Evolutionary conservation across 2,797 vertebrate species (phyloP), one percentile per base, ranked within the genome.

Genomic region (Neostethus bicornis): DNA sequence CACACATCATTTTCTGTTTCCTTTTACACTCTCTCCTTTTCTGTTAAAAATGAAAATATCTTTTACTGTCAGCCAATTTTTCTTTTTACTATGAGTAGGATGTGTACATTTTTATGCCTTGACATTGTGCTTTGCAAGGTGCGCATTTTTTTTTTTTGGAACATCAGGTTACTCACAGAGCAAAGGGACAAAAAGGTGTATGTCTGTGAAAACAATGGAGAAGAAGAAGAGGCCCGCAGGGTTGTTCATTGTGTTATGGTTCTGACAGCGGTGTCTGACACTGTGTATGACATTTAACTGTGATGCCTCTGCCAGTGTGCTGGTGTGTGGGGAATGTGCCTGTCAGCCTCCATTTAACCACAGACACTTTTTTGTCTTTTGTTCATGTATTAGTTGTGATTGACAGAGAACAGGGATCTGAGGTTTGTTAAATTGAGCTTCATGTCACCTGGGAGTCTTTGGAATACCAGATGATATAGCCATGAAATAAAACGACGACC

Each of bases 271-370:
- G 61, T 73, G 76, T 85, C 75, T 85, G 82, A 86, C 80, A 86
- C 74, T 3, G 38, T 81, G 74, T 85, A 61, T 76, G 80, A 87
- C 84, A 83, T 84, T 75, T 78, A 81, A 60, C 77, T 83, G 76
- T 70, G 81, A 84, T 80, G 81, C 70, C 17, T 76, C 72, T 75
- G 72, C 75, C 79, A 64, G 81, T 44, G 48, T 31, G 50, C 56
- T 67, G 70, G 54, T 64, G 70, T 84, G 75, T 59, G 29, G 77
- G 73, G 77, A 86, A 70, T 76, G 61, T 70, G 69, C 57, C 69
- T 70, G 84, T 87, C 83, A 80, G 66, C 71, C 80, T 58, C 70
- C 52, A 47, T 76, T 84, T 76, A 55, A 56, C 56, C 6, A 34
- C 43, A 73, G 71, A 81, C 73, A 64, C 56, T 73, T 78, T 70